Base-by-base conservation (phyloP, 2,113 vertebrate species). In the Urocynchramus pylzowi region DNA sequence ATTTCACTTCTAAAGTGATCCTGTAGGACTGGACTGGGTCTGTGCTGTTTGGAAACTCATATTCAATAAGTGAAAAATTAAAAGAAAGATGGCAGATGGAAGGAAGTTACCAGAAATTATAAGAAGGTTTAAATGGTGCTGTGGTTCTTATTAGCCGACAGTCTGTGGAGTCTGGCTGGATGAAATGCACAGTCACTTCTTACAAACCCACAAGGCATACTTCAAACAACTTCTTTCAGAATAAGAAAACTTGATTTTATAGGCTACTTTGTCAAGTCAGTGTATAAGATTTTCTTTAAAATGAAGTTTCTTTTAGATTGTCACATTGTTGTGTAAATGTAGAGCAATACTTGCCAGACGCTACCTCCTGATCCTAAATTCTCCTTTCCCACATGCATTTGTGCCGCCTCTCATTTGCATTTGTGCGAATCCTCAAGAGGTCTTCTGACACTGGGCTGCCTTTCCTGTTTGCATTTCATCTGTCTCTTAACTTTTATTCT, bases 1-100 rank as follows among this genome's bases (percentile, higher is more conserved):
- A 93, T 96, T 95, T 87, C 18, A 63, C 56, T 87, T 94, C 65
- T 47, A 23, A 89, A 94, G 33, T 42, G 65, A 84, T 84, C 81
- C 74, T 83, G 84, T 63, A 60, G 53, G 56, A 94, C 81, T 93
- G 78, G 57, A 28, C 74, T 68, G 65, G 33, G 19, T 67, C 84
- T 87, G 56, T 81, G 84, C 78, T 85, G 49, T 63, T 81, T 87
- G 63, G 90, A 94, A 93, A 71, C 53, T 94, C 78, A 11, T 26
- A 52, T 87, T 90, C 61, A 82, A 9, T 90, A 82, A 84, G 45
- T 49, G 13, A 87, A 87, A 80, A 88, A 79, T 64, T 37, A 31
- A 76, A 87, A 76, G 49, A 74, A 91, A 71, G 41, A 78, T n/a
- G 56, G 47, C 41, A 95, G 56, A 52, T 93, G 65, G 90, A 89